phyloP scores from a whole-genome alignment of 2,113 vertebrate species.

The Campylomormyrus tamandua region DNA sequence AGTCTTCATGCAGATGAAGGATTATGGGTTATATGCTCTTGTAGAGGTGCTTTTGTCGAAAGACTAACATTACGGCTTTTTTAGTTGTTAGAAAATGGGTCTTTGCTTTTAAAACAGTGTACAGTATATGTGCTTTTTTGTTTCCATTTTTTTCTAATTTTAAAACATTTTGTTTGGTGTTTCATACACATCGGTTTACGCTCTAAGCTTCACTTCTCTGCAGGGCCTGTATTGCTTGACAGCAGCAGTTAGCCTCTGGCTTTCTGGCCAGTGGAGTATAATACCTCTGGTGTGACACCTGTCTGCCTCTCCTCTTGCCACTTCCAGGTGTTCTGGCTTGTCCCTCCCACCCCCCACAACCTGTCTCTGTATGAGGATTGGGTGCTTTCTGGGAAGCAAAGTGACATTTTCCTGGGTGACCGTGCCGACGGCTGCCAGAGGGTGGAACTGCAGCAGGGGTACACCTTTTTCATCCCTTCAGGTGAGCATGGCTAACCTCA shows the following conservation, averaged over 20 bases:
- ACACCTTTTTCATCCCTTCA: slow-evolving; percentile 96
- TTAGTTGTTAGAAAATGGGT: background rate
- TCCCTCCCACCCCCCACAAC: slow-evolving; percentile 86
- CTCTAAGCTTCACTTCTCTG: background rate
- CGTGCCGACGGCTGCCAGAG: slow-evolving; percentile 87
- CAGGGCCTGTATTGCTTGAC: background rate
- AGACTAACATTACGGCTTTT: background rate
- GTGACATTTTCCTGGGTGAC: slow-evolving; percentile 91
- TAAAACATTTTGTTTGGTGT: background rate
- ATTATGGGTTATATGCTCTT: background rate
- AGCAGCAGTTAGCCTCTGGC: background rate
- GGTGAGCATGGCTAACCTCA: slow-evolving; percentile 55
- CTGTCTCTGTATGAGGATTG: slow-evolving; percentile 94
- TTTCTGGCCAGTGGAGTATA: background rate
- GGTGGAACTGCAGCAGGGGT: slow-evolving; percentile 86
- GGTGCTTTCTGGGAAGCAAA: slow-evolving; percentile 95
- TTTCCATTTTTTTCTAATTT: background rate
- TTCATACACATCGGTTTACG: background rate
- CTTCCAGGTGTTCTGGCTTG: slow-evolving; percentile 90
- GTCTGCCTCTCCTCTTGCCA: slow-evolving; percentile 23
- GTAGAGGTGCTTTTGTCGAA: no score
- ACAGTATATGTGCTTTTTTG: background rate
- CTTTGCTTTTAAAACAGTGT: background rate
- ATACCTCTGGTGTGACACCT: background rate
- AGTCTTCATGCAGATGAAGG: background rate